Evolutionary conservation across 64 coral and sea anemone species (phyloP).

Genomic region (Pocillopora damicornis): DNA sequence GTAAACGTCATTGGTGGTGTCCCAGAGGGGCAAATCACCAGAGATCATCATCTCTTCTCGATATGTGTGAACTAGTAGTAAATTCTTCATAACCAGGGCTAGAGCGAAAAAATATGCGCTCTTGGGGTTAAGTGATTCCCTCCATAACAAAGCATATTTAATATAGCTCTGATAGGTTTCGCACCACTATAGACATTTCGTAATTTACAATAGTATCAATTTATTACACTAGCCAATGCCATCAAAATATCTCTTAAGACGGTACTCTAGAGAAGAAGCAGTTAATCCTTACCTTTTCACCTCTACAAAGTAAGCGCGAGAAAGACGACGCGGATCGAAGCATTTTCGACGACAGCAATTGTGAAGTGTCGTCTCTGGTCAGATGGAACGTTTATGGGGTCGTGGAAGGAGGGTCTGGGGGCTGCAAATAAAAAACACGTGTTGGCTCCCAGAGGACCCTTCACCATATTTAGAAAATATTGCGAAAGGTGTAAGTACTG

Average conservation of each 20-base stretch:
- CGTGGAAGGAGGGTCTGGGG: slow-evolving; percentile 17
- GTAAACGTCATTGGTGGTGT: too few relatives aligned
- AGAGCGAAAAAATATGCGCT: too few relatives aligned
- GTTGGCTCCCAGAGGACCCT: background rate
- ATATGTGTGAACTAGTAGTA: too few relatives aligned
- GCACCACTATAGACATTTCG: background rate
- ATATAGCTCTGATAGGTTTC: background rate
- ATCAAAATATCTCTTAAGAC: background rate
- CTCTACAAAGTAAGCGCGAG: background rate
- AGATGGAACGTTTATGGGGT: slow-evolving; percentile 15
- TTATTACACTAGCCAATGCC: background rate
- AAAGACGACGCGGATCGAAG: slow-evolving; percentile 17
- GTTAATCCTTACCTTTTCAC: background rate
- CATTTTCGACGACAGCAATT: background rate
- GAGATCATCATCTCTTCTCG: too few relatives aligned
- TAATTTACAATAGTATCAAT: background rate
- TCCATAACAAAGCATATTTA: too few relatives aligned
- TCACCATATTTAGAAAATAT: slow-evolving; percentile 12
- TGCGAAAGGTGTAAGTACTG: background rate
- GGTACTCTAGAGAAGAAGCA: background rate
- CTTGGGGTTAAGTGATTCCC: too few relatives aligned
- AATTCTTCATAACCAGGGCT: too few relatives aligned
- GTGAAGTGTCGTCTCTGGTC: background rate
- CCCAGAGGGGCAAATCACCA: too few relatives aligned
- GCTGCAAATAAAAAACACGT: background rate